Base-by-base conservation (phyloP, 2,797 vertebrate species). In the Acanthopagrus latus region DNA sequence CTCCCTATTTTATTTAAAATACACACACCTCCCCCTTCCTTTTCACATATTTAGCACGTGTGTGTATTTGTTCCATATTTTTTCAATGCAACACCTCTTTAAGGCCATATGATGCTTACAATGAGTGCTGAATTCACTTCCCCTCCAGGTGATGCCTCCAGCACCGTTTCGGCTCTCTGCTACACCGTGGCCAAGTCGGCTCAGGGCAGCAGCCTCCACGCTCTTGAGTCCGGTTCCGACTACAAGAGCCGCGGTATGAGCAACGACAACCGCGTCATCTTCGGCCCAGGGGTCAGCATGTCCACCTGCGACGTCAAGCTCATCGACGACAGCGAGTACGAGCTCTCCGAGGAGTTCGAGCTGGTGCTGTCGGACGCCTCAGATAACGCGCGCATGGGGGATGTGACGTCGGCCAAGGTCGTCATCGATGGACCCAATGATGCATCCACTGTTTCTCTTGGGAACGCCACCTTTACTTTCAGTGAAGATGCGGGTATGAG, bases 291-390 rank as follows among this genome's bases (percentile, higher is more conserved):
- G 1, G 90, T 99, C 85, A 96, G 95, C 74, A 84, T 93, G 95
- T 92, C 92, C 20, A 97, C 97, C 5, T 99, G 98, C 4, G 97
- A 99, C 0, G 84, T 99, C 5, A 93, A 85, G 81, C 93, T 99
- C 69, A 93, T 99, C 0, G 98, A 99, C 9, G 98, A 99, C 95
- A 99, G 97, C 0, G 98, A 99, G 71, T 98, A 98, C 1, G 98
- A 99, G 85, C 96, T 96, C n/a, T 97, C 98, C 0, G 98, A 99
- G 86, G 97, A 98, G 86, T 99, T 99, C 6, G 95, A 98, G 93
- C 92, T 99, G 56, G 95, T 93, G 7, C 90, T 99, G 87, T 94
- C 96, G 0, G 96, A 97, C 0, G 84, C 96, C 54, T 99, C 98
- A 0, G 93, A 94, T 9, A 98, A 98, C 0, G 96, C 97, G 0